A percentile compares a stretch with the other conserved stretches of the same genome.
Conservation (phyloP, 2,797 vertebrate species). For the Diglossa cyanea region DNA sequence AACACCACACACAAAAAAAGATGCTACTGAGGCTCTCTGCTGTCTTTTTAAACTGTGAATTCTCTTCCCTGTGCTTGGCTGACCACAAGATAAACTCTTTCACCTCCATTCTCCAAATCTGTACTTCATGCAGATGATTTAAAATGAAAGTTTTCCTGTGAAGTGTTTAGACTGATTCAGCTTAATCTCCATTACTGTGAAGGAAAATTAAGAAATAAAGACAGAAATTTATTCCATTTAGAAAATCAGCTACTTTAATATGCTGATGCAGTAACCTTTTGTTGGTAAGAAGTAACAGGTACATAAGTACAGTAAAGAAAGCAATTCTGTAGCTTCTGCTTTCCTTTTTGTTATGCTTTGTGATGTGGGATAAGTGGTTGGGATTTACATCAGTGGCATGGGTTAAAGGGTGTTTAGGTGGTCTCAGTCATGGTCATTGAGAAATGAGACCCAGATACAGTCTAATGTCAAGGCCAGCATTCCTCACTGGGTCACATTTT, state of each 20-base stretch:
- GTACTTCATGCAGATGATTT: not conserved
- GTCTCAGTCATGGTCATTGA: not conserved
- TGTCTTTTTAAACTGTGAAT: not conserved
- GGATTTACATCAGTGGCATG: not conserved
- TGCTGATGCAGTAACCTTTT: not conserved
- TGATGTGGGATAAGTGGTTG: not conserved
- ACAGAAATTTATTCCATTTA: not conserved
- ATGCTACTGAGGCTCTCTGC: not conserved
- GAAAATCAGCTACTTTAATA: not conserved
- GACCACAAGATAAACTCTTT: not conserved
- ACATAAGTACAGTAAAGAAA: not conserved
- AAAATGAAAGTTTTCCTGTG: not conserved
- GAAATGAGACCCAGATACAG: rapidly evolving
- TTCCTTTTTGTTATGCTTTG: not conserved
- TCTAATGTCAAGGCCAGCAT: not conserved
- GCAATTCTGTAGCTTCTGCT: not conserved
- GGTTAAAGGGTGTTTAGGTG: not conserved
- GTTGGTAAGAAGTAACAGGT: not conserved
- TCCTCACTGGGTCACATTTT: not conserved
- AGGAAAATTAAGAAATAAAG: not conserved
- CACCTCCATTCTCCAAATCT: not conserved
- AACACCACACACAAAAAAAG: not conserved
- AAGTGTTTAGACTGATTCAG: not conserved
- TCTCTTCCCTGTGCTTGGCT: not conserved
- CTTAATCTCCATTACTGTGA: not conserved